Evolutionary conservation across 2,797 vertebrate genomes (phyloP), one percentile per base, ranked within the genome.

Genomic region (Anas capensis): DNA sequence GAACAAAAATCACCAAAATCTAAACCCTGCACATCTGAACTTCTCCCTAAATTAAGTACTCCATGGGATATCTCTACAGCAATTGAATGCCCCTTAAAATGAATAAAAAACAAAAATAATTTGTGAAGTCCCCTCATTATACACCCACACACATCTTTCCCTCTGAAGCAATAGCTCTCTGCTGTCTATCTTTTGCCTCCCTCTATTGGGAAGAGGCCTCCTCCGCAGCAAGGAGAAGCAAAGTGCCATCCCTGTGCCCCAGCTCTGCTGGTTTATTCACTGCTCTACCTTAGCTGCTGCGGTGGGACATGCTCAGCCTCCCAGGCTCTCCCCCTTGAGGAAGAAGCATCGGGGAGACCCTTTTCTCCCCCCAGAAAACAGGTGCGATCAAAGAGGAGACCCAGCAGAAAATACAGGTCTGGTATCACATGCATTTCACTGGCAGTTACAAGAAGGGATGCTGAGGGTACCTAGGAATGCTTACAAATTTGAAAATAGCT

Each of bases 31-130:
- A 29, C 73, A 56, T 83, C 80, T 31, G 85, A 79, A 69, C 6
- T 48, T n/a, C 61, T 62, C 76, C 9, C 65, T 54, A 94, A 90
- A 79, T 57, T 11, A 88, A 80, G 33, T 24, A 49, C 56, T 89
- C 48, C 29, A 14, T 19, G 29, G 33, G 21, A 56, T 62, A 85
- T 83, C 66, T 75, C 82, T n/a, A 73, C 57, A 54, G 84, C 61
- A 88, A 72, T 31, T 13, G 68, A 90, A 86, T 0, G 0, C 38
- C 86, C 88, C 73, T 94, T 82, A 69, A 82, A 91, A 90, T 84
- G 51, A 93, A 92, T 84, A 95, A 94, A 72, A 60, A 49, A 70
- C n/a, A 40, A 70, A 86, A 93, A 95, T 90, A 90, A 69, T 82
- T 76, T 88, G 80, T 93, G 46, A 92, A 83, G 82, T 88, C 88